Percentiles rank a stretch among this genome's conserved stretches.
Conservation (phyloP, 35 echinoderm and acorn worm species). For the Strongylocentrotus purpuratus region DNA sequence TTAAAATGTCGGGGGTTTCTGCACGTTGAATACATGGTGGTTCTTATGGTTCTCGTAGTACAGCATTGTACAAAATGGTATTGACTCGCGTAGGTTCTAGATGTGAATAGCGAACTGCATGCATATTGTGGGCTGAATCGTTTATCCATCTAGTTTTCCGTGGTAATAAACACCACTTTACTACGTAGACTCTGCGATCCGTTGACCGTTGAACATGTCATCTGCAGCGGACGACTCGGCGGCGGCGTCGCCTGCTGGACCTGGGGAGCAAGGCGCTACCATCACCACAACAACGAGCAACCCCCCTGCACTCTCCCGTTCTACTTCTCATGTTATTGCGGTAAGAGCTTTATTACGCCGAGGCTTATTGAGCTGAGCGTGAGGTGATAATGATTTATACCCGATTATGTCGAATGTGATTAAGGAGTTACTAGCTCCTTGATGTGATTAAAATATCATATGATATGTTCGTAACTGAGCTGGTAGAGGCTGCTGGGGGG, state of each 20-base stretch:
- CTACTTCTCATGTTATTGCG: not conserved
- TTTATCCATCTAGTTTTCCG: no score
- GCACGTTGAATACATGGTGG: no score
- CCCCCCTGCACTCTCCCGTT: not conserved
- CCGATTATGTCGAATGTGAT: not conserved
- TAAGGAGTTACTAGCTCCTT: not conserved
- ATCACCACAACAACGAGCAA: not conserved
- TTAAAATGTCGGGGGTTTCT: no score
- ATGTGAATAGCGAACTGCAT: no score
- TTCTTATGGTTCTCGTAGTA: no score
- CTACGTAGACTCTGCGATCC: no score
- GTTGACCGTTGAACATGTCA: not conserved
- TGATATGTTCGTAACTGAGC: no score
- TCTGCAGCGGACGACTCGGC: not conserved
- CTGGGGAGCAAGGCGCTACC: not conserved
- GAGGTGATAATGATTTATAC: not conserved
- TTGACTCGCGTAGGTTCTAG: no score
- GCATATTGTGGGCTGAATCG: no score
- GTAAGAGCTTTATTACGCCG: not conserved
- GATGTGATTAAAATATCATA: not conserved
- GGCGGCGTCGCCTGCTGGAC: not conserved
- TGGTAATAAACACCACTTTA: no score
- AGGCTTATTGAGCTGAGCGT: not conserved
- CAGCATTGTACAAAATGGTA: no score
- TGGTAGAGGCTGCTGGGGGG: no score